These are phyloP conservation scores for Baryphthengus martii DNA, from an alignment of 2,113 vertebrate genomes.

Conservation along the genomic window DNA sequence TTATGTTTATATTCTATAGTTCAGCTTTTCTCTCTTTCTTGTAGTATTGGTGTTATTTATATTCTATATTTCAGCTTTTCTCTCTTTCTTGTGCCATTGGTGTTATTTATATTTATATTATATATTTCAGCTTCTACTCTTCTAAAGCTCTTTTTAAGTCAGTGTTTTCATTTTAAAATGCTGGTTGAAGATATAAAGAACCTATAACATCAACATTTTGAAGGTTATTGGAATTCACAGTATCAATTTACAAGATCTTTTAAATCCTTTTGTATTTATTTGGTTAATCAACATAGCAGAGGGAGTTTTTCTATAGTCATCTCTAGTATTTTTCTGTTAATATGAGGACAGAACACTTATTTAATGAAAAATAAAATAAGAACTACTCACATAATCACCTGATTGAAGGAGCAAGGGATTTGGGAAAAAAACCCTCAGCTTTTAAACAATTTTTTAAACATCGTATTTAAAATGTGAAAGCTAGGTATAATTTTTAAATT, in stretches of 20 bases:
- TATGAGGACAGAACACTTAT: background rate
- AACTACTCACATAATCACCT: background rate
- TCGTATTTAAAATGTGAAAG: background rate
- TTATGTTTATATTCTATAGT: too few relatives aligned
- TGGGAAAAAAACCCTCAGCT: background rate
- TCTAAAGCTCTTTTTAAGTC: slow-evolving; percentile 6
- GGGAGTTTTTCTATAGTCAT: background rate
- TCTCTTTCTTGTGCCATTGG: background rate
- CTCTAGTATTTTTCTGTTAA: background rate
- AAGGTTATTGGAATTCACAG: background rate
- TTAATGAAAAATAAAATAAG: background rate
- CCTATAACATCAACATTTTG: background rate
- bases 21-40: too few relatives aligned
- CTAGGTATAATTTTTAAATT: background rate
- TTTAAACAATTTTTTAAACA: background rate
- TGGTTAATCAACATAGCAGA: background rate
- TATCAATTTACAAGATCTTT: background rate
- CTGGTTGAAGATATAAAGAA: background rate
- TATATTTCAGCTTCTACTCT: background rate
- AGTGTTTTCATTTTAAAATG: background rate
- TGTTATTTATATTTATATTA: too few relatives aligned
- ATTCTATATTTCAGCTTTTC: background rate
- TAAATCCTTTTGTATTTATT: background rate
- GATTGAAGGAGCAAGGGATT: background rate
- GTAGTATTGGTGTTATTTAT: too few relatives aligned